Evolutionary conservation across 2,113 vertebrate species (phyloP).

Genomic region (Emydura subglobosa): DNA sequence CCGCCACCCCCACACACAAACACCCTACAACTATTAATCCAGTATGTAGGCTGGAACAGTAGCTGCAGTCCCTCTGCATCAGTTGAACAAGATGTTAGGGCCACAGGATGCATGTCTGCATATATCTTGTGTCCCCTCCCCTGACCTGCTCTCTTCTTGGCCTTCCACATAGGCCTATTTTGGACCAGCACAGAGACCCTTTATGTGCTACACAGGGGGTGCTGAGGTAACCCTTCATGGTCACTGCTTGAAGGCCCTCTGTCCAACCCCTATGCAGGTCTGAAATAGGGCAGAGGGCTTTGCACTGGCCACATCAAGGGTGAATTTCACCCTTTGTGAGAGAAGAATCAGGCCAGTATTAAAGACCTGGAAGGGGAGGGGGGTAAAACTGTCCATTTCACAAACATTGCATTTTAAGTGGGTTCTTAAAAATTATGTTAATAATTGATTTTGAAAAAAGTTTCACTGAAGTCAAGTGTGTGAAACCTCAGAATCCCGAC

Average conservation of each 20-base stretch:
- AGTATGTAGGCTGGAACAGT: not conserved
- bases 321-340: not conserved
- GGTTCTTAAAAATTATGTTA: not conserved
- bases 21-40: not conserved
- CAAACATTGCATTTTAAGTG: not conserved
- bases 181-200: not conserved
- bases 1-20: too few relatives aligned
- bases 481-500: not conserved
- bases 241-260: not conserved
- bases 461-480: rapidly evolving
- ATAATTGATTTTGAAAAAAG: not conserved
- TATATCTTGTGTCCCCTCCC: not conserved
- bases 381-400: not conserved
- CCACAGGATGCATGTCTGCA: not conserved
- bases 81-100: not conserved
- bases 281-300: not conserved
- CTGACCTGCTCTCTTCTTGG: rapidly evolving
- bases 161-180: not conserved
- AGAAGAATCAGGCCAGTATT: not conserved
- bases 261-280: not conserved
- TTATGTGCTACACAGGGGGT: not conserved
- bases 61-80: not conserved
- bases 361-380: not conserved
- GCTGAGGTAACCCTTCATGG: not conserved
- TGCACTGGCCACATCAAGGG: not conserved